phyloP scores from a whole-genome alignment of 2,888 invertebrate species.

The Stratiomys singularior region DNA sequence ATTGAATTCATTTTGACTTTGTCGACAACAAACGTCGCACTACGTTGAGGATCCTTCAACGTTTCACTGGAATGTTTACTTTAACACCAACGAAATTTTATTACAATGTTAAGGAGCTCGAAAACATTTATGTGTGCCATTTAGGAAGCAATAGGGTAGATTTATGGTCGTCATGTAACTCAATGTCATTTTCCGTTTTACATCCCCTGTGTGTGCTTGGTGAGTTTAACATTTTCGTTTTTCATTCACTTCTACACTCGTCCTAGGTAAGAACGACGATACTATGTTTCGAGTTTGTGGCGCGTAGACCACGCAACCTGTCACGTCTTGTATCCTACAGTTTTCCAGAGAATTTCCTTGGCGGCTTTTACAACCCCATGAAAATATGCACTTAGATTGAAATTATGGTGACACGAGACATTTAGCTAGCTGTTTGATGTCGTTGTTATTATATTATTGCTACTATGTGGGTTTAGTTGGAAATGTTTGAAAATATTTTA shows the following conservation, averaged over 20 bases:
- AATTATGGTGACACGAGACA: too few relatives aligned
- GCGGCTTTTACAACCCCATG: slow-evolving; percentile 10
- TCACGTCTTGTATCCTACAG: slow-evolving; percentile 5
- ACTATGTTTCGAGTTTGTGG: neutral
- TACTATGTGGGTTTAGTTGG: too few relatives aligned
- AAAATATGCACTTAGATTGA: neutral
- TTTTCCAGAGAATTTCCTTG: slow-evolving; percentile 13
- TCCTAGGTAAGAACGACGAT: too few relatives aligned
- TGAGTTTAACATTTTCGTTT: too few relatives aligned
- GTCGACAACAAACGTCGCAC: too few relatives aligned
- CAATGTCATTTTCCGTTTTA: neutral
- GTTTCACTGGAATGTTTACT: neutral
- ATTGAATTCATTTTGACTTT: too few relatives aligned
- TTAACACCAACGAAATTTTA: slow-evolving; percentile 24
- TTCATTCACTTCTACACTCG: too few relatives aligned
- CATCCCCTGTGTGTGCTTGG: neutral
- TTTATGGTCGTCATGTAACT: slow-evolving; percentile 22
- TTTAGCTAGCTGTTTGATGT: too few relatives aligned
- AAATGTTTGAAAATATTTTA: too few relatives aligned
- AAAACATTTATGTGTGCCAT: slow-evolving; percentile 34
- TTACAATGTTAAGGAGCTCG: slow-evolving; percentile 37
- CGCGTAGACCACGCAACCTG: neutral
- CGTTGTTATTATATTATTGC: too few relatives aligned
- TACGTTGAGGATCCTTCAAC: neutral
- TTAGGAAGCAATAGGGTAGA: slow-evolving; percentile 9